phyloP scores from a whole-genome alignment of 2,113 vertebrate species.

The Haemorhous mexicanus region DNA sequence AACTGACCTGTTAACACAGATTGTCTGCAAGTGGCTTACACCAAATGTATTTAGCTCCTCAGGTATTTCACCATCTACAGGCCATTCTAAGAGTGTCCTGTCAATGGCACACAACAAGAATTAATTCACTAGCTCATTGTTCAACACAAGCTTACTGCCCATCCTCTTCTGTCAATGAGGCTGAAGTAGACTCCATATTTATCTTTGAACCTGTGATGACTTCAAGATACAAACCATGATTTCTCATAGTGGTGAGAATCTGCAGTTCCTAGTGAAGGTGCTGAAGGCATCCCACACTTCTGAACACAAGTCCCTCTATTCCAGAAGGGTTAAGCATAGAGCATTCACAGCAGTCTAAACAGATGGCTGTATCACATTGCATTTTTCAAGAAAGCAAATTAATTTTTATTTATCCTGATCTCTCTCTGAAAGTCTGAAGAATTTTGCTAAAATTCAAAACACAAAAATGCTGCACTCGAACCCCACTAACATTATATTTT shows the following conservation, averaged over 20 bases:
- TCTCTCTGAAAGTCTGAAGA: neutral
- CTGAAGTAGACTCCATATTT: accelerated
- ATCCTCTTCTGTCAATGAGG: neutral
- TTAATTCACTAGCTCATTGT: neutral
- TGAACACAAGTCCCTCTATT: neutral
- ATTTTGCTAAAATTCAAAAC: neutral
- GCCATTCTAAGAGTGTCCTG: neutral
- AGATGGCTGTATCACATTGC: neutral
- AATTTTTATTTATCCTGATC: neutral
- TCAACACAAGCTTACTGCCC: neutral
- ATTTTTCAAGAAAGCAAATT: neutral
- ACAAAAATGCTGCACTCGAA: neutral
- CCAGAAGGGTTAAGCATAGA: neutral
- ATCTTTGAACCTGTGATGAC: neutral
- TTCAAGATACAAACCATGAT: neutral
- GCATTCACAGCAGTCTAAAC: neutral
- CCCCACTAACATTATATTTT: neutral
- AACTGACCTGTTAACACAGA: neutral
- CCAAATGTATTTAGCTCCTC: neutral
- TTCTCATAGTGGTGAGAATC: neutral
- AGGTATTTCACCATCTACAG: neutral
- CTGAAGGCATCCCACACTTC: neutral
- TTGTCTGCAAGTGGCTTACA: neutral
- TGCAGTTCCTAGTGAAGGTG: neutral
- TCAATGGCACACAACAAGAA: neutral